These are phyloP conservation scores for Acanthosoma haemorrhoidale DNA, from an alignment of 2,888 invertebrate genomes.

Conservation along the genomic window DNA sequence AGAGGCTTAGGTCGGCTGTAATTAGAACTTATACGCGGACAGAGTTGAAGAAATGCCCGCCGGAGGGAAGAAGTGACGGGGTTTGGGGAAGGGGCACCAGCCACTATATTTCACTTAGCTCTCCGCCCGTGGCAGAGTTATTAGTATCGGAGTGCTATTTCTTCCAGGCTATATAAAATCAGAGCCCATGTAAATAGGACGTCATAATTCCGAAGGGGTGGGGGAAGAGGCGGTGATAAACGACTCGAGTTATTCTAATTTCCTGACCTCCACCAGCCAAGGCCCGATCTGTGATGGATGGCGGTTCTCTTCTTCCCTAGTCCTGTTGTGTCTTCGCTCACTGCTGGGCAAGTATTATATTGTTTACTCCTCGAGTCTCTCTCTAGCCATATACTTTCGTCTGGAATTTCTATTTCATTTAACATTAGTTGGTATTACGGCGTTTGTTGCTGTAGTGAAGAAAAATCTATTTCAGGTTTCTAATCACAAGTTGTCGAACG, in stretches of 20 bases:
- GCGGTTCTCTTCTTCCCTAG: slow-evolving; percentile 1
- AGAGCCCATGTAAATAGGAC: neutral
- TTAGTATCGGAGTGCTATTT: slow-evolving; percentile 8
- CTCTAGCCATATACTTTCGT: too few relatives aligned
- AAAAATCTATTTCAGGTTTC: too few relatives aligned
- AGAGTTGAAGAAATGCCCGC: neutral
- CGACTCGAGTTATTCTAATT: slow-evolving; percentile 12
- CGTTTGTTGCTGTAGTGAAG: too few relatives aligned
- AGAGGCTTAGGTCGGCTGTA: neutral
- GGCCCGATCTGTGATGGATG: slow-evolving; percentile 4
- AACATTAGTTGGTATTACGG: too few relatives aligned
- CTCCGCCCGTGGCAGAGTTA: neutral
- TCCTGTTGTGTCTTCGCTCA: too few relatives aligned
- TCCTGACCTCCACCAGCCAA: neutral
- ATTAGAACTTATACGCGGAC: neutral
- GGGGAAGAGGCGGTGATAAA: neutral
- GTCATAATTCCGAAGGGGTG: neutral
- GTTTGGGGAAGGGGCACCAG: neutral
- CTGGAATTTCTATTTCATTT: too few relatives aligned
- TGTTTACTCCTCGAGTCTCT: too few relatives aligned
- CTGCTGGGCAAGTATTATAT: too few relatives aligned
- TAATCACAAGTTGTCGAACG: too few relatives aligned
- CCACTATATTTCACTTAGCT: slow-evolving; percentile 5
- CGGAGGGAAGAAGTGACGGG: neutral
- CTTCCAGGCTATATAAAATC: slow-evolving; percentile 12